These are phyloP conservation scores for Sebastes fasciatus DNA, from an alignment of 2,113 vertebrate species.

Conservation along the genomic window DNA sequence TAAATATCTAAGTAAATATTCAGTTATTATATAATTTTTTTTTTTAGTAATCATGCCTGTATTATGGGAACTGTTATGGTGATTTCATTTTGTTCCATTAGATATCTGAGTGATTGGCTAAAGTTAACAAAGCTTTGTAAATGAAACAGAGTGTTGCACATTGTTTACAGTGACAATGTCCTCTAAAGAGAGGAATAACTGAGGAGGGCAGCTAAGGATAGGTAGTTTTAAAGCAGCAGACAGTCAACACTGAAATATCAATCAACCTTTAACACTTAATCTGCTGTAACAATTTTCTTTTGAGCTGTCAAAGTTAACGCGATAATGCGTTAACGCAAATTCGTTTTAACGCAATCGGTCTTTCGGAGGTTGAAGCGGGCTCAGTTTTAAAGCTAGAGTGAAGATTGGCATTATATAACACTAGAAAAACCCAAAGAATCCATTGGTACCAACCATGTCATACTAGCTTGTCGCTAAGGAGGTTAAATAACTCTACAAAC, in stretches of 20 bases:
- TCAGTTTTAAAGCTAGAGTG: too few relatives aligned
- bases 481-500: too few relatives aligned
- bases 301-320: too few relatives aligned
- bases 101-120: not conserved
- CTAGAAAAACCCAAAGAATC: too few relatives aligned
- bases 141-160: not conserved
- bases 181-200: not conserved
- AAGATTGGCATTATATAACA: too few relatives aligned
- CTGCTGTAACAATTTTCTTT: not conserved
- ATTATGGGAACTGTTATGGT: not conserved
- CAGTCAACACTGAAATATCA: slow-evolving; percentile 13
- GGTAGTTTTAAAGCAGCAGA: not conserved
- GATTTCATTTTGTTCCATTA: not conserved
- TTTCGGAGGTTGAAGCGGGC: too few relatives aligned
- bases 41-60: not conserved
- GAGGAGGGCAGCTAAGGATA: not conserved
- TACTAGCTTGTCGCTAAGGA: too few relatives aligned
- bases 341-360: too few relatives aligned
- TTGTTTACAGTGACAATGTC: not conserved
- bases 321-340: too few relatives aligned
- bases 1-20: not conserved
- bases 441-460: too few relatives aligned
- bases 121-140: not conserved
- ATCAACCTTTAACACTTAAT: slow-evolving; percentile 13
- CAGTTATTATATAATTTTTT: not conserved